phyloP scores from a whole-genome alignment of 2,888 invertebrate species.

The Smittia aterrima region DNA sequence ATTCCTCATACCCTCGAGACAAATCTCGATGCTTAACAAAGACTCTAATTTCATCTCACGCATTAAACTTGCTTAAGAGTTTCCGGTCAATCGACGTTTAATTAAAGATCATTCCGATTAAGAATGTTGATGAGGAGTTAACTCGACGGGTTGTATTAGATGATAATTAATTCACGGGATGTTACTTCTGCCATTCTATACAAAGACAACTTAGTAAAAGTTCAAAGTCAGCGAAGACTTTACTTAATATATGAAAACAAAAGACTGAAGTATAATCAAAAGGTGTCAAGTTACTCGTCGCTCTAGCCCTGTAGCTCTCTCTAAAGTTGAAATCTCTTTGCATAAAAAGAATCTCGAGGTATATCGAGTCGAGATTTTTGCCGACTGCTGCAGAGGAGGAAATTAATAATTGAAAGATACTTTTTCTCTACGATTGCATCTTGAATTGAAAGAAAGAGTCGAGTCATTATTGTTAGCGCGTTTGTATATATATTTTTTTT shows the following conservation, averaged over 20 bases:
- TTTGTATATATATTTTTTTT: slow-evolving; percentile 19
- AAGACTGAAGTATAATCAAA: no score
- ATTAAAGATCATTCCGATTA: slow-evolving; percentile 17
- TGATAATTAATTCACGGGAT: neutral
- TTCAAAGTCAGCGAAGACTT: no score
- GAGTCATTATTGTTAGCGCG: slow-evolving; percentile 13
- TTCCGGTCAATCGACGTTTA: slow-evolving; percentile 12
- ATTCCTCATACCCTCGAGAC: neutral
- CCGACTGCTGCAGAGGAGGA: neutral
- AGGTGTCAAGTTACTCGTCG: no score
- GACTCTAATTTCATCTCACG: neutral
- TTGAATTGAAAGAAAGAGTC: neutral
- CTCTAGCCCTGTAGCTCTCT: no score
- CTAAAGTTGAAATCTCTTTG: no score
- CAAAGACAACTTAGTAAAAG: neutral
- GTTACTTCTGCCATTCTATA: neutral
- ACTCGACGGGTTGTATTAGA: neutral
- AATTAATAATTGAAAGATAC: slow-evolving; percentile 2
- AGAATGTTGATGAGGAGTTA: neutral
- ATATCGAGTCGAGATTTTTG: neutral
- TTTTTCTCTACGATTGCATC: slow-evolving; percentile 9
- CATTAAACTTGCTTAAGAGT: neutral
- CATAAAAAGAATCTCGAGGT: no score
- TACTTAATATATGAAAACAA: no score
- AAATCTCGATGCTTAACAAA: neutral